phyloP scores from a whole-genome alignment of 2,113 vertebrate genomes.

The Epinephelus moara region DNA sequence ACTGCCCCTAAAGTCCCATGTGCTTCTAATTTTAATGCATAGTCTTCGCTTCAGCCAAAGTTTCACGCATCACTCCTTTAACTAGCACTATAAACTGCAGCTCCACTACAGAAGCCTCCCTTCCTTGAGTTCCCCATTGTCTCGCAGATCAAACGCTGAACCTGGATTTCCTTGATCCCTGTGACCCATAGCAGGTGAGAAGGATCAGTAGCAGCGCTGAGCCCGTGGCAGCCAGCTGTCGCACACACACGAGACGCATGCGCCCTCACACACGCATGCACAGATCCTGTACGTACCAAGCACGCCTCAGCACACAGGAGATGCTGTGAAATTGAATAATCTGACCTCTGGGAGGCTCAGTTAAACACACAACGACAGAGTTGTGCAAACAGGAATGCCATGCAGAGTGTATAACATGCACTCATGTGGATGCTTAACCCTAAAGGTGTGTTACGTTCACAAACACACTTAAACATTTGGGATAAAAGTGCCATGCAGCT shows the following conservation, averaged over 20 bases:
- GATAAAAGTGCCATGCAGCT: neutral
- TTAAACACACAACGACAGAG: slow-evolving; percentile 3
- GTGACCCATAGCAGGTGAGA: slow-evolving; percentile 67
- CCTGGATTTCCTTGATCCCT: slow-evolving; percentile 47
- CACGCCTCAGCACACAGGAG: slow-evolving; percentile 26
- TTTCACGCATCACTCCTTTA: neutral
- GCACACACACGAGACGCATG: slow-evolving; percentile 22
- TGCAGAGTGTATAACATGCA: neutral
- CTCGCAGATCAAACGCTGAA: slow-evolving; percentile 26
- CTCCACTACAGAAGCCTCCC: neutral
- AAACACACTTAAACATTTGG: neutral
- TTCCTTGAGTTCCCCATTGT: slow-evolving; percentile 26
- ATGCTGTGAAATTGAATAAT: slow-evolving; percentile 21
- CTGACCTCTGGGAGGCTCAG: slow-evolving; percentile 29
- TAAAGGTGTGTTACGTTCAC: neutral
- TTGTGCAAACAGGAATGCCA: neutral
- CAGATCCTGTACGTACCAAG: slow-evolving; percentile 12
- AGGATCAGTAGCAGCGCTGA: slow-evolving; percentile 37
- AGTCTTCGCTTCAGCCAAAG: neutral
- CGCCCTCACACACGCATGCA: slow-evolving; percentile 5
- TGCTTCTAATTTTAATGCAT: neutral
- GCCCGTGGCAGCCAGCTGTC: slow-evolving; percentile 68
- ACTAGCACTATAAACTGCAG: neutral
- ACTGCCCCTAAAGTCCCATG: neutral
- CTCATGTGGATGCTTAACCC: neutral